Conservation (phyloP, 1,140 invertebrate species). For the Paramacrobiotus metropolitanus region DNA sequence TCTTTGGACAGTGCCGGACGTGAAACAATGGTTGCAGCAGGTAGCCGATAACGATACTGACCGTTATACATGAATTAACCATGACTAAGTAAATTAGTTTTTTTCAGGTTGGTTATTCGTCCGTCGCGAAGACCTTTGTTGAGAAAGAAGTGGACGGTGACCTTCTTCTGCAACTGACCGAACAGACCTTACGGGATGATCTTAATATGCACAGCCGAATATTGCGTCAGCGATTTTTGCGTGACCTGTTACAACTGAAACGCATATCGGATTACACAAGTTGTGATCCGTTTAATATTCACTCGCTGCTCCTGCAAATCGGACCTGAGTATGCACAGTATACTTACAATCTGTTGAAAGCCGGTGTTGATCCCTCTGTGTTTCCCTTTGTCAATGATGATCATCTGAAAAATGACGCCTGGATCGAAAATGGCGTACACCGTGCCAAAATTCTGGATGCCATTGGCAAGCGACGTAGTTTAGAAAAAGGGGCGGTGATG, state of each 20-base stretch:
- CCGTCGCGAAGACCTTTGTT: conserved; percentile 55
- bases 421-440: conserved; percentile 81
- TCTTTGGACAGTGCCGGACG: conserved; percentile 85
- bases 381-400: conserved; percentile 51
- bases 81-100: conserved; percentile 11
- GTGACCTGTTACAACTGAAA: conserved; percentile 80
- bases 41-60: no score
- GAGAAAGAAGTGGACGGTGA: conserved; percentile 93
- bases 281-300: conserved; percentile 66
- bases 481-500: conserved; percentile 9
- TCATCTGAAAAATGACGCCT: conserved; percentile 63
- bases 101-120: conserved; percentile 60
- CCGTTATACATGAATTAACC: no score
- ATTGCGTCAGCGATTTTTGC: conserved; percentile 41
- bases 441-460: conserved; percentile 63
- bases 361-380: conserved; percentile 51
- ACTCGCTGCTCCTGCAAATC: conserved; percentile 62
- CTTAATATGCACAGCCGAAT: conserved; percentile 26
- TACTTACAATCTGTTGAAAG: conserved; percentile 83
- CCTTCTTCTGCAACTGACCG: conserved; percentile 68
- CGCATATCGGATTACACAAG: conserved; percentile 92
- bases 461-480: conserved; percentile 39
- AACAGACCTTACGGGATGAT: conserved; percentile 71
- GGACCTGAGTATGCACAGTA: conserved; percentile 81
- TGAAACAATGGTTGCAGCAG: conserved; percentile 87